Percentiles rank a stretch among this genome's conserved stretches.
phyloP scores from a whole-genome alignment of 2,888 invertebrate species.

The Atherix ibis region DNA sequence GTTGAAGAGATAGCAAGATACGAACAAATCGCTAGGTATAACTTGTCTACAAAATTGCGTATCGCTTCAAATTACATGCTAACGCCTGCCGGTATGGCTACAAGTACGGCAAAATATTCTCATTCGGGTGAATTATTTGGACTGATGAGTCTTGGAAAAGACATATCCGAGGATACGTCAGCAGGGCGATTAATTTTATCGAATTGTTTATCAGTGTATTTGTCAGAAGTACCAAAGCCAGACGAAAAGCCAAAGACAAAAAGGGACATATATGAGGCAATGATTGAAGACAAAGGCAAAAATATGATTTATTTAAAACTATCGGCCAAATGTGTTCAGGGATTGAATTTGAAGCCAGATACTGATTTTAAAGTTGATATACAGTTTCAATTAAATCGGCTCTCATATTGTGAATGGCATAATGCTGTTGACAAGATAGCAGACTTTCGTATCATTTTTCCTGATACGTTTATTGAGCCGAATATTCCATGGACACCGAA shows the following conservation, averaged over 20 bases:
- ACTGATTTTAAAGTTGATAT: constrained; percentile 52
- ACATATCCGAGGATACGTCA: constrained; percentile 66
- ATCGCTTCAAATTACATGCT: constrained; percentile 51
- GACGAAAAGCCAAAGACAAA: constrained; percentile 16
- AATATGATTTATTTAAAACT: constrained; percentile 59
- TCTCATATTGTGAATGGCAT: constrained; percentile 74
- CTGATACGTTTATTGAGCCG: constrained; percentile 44
- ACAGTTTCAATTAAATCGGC: constrained; percentile 64
- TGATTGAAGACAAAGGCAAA: constrained; percentile 67
- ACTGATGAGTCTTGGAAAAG: constrained; percentile 50
- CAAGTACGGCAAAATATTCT: constrained; percentile 60
- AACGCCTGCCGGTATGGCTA: constrained; percentile 48
- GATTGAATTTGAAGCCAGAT: constrained; percentile 44
- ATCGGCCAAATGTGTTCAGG: constrained; percentile 47
- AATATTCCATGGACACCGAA: constrained; percentile 53
- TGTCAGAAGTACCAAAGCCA: constrained; percentile 30
- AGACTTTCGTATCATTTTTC: constrained; percentile 55
- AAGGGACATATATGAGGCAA: constrained; percentile 50
- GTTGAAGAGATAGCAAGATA: constrained; percentile 63
- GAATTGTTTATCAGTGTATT: constrained; percentile 54
- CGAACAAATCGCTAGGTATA: constrained; percentile 52
- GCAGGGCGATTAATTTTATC: constrained; percentile 63
- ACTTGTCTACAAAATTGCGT: constrained; percentile 45
- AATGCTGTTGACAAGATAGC: constrained; percentile 61
- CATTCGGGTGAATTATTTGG: constrained; percentile 62